Conservation (phyloP, 2,888 invertebrate genomes). For the Rhaphigaster nebulosa region DNA sequence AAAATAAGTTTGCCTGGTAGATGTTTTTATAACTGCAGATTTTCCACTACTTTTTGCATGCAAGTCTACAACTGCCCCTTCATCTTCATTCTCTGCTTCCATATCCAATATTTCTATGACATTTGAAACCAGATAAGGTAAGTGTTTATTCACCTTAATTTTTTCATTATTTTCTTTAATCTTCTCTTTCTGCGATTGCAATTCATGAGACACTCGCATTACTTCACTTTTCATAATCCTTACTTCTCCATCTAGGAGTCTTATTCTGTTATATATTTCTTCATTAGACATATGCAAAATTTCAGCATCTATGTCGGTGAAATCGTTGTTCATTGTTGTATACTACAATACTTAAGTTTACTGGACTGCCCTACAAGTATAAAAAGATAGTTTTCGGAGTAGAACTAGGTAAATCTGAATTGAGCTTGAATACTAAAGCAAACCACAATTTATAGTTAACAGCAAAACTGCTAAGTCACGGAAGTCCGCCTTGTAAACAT, state of each 20-base stretch:
- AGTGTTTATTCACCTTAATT: constrained; percentile 98
- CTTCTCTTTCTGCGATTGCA: constrained; percentile 96
- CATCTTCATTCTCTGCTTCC: constrained; percentile 95
- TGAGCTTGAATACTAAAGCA: neutral
- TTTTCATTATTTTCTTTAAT: constrained; percentile 99
- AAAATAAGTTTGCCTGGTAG: constrained; percentile 97
- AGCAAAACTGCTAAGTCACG: neutral
- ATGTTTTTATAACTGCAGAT: constrained; percentile 99
- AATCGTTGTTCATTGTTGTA: neutral
- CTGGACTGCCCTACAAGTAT: neutral
- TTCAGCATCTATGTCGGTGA: constrained; percentile 79
- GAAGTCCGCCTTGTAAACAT: neutral
- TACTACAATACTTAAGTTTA: neutral
- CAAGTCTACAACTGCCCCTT: constrained; percentile 96
- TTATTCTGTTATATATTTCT: constrained; percentile 92
- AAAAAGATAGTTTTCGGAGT: neutral
- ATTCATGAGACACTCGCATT: constrained; percentile 96
- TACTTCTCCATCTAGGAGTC: constrained; percentile 98
- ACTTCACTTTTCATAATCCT: constrained; percentile 99
- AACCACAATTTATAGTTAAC: neutral
- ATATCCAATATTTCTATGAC: constrained; percentile 93
- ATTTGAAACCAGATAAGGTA: constrained; percentile 98
- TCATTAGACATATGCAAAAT: constrained; percentile 95
- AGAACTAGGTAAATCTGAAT: neutral
- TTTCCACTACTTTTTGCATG: constrained; percentile 99